Evolutionary conservation across 2,888 invertebrate species (phyloP), one percentile per base, ranked within the genome.

Genomic region (Parnassius smintheus): DNA sequence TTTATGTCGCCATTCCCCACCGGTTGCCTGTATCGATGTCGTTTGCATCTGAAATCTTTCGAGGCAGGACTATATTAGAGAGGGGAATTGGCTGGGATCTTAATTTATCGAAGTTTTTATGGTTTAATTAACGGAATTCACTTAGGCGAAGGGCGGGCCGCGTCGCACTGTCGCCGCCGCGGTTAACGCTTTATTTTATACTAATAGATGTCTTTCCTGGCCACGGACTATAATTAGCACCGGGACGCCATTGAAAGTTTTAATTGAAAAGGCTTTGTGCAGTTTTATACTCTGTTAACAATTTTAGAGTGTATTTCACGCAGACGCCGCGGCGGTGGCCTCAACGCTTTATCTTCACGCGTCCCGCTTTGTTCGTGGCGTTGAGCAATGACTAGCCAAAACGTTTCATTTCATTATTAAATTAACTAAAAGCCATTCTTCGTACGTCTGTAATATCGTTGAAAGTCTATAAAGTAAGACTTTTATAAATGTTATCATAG

Each of bases 111-210:
- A 91, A 92, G 86, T 92, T 92, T 92, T 92, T 92, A 92, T 91
- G 92, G 92, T 92, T 92, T 92, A 92, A 92, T 92, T 92, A 92
- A 92, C 91, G 87, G 91, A 92, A 92, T 92, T 92, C 92, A 92
- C 92, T 92, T 92, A 90, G 86, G 80, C 80, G 80, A 70, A 75
- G 73, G 75, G 75, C 69, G 75, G 69, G 71, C 72, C 79, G 80
- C 68, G 71, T 71, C 72, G 71, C 68, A 67, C 65, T 66, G 72
- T 68, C 75, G 75, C 70, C 74, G 72, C 69, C 74, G 78, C 81
- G 85, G 83, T 82, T 80, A 76, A 71, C 78, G 80, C 80, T 85
- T 86, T 85, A 85, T 85, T 84, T 85, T 85, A 83, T 77, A 83
- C 85, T 86, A 86, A 88, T 87, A 88, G 88, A 88, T 88, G 86